phyloP scores from a whole-genome alignment of 1,140 invertebrate genomes.

The Calycopis cecrops region DNA sequence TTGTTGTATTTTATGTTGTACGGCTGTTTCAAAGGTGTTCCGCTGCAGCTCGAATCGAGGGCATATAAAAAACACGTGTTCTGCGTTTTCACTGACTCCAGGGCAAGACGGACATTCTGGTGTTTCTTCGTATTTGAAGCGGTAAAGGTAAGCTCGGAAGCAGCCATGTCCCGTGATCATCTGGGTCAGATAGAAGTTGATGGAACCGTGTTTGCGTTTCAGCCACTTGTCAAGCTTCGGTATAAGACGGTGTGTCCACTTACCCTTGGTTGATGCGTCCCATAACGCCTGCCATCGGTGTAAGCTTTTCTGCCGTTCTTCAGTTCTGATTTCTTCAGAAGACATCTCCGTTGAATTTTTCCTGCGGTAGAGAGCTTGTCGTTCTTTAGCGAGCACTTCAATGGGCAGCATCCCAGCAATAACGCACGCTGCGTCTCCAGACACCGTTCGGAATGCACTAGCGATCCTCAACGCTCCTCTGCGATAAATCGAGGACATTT shows the following conservation, averaged over 20 bases:
- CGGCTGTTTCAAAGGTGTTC: too few species aligned
- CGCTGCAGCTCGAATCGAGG: too few species aligned
- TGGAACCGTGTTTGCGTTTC: background rate
- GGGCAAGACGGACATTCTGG: too few species aligned
- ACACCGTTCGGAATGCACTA: background rate
- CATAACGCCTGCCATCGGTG: background rate
- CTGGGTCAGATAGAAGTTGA: slow-evolving; percentile 11
- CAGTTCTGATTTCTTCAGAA: too few species aligned
- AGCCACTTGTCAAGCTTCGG: background rate
- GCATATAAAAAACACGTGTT: too few species aligned
- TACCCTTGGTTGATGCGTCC: background rate
- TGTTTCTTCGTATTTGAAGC: background rate
- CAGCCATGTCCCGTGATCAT: background rate
- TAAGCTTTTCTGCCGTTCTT: too few species aligned
- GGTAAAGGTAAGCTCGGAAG: background rate
- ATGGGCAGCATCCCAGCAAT: background rate
- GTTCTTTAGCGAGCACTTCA: too few species aligned
- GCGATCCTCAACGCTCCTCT: background rate
- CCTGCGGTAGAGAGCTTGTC: too few species aligned
- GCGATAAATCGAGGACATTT: background rate
- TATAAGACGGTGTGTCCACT: slow-evolving; percentile 6
- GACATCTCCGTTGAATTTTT: too few species aligned
- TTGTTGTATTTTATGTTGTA: too few species aligned
- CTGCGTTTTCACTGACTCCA: too few species aligned
- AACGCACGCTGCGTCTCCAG: background rate